These are phyloP conservation scores for Cheilosia impressa DNA, from an alignment of 2,888 invertebrate genomes.

Conservation along the genomic window DNA sequence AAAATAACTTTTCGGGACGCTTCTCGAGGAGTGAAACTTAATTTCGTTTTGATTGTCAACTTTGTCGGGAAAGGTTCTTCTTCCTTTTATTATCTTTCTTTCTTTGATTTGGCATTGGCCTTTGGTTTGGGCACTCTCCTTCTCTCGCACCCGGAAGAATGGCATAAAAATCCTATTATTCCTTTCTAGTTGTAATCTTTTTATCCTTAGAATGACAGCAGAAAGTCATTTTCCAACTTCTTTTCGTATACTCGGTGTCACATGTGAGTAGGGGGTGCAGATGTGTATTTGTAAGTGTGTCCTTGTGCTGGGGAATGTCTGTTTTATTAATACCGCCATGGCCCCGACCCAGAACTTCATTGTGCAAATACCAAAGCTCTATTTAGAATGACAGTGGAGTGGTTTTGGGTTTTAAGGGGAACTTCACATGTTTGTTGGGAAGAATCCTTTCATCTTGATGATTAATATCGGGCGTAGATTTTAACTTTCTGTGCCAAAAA, in stretches of 20 bases:
- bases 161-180: constrained; percentile 77
- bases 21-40: constrained; percentile 70
- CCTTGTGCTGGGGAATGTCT: constrained; percentile 32
- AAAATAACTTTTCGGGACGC: constrained; percentile 1
- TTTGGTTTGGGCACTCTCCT: constrained; percentile 32
- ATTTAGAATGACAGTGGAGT: constrained; percentile 24
- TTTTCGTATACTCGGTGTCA: constrained; percentile 31
- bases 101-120: constrained; percentile 58
- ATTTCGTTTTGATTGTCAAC: constrained; percentile 76
- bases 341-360: constrained; percentile 52
- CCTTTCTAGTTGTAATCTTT: constrained; percentile 76
- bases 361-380: constrained; percentile 12
- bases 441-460: neutral
- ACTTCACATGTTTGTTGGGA: neutral
- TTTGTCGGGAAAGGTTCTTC: constrained; percentile 59
- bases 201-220: constrained; percentile 77
- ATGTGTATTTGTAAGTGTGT: neutral
- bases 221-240: constrained; percentile 76
- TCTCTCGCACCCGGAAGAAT: constrained; percentile 47
- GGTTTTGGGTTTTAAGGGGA: neutral
- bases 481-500: too few relatives aligned
- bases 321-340: constrained; percentile 51
- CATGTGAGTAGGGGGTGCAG: constrained; percentile 18
- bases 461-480: too few relatives aligned
- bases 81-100: constrained; percentile 46